Conservation (phyloP, 2,797 vertebrate species). For the Miichthys miiuy region DNA sequence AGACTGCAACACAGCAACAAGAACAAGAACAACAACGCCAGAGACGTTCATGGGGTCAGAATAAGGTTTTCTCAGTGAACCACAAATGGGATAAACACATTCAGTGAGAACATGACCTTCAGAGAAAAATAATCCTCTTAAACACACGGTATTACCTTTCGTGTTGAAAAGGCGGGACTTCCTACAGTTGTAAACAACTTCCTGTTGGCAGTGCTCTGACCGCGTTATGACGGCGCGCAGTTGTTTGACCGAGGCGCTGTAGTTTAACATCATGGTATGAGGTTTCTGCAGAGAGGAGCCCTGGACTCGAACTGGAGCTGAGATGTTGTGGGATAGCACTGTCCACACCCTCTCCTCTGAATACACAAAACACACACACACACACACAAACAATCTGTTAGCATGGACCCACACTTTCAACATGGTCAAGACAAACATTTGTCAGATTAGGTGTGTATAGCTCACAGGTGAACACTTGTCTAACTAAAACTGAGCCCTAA, state of each 20-base stretch:
- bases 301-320: slow-evolving; percentile 85
- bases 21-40: too few species aligned
- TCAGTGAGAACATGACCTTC: not conserved
- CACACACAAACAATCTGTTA: too few species aligned
- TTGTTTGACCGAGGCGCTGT: slow-evolving; percentile 87
- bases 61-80: too few species aligned
- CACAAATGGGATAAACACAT: too few species aligned
- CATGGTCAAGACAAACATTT: too few species aligned
- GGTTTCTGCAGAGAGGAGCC: slow-evolving; percentile 84
- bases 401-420: too few species aligned
- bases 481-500: too few species aligned
- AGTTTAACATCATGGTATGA: slow-evolving; percentile 87
- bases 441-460: too few species aligned
- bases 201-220: slow-evolving; percentile 94
- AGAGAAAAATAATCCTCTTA: slow-evolving; percentile 53
- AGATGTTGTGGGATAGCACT: slow-evolving; percentile 90
- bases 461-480: too few species aligned
- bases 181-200: slow-evolving; percentile 91
- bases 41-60: too few species aligned
- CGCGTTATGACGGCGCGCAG: slow-evolving; percentile 88
- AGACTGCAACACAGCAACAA: too few species aligned
- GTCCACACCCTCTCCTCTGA: slow-evolving; percentile 96
- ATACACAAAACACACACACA: not conserved
- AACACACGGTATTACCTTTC: slow-evolving; percentile 80
- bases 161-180: slow-evolving; percentile 94